phyloP scores from a whole-genome alignment of 2,797 vertebrate species.

The Spondyliosoma cantharus region DNA sequence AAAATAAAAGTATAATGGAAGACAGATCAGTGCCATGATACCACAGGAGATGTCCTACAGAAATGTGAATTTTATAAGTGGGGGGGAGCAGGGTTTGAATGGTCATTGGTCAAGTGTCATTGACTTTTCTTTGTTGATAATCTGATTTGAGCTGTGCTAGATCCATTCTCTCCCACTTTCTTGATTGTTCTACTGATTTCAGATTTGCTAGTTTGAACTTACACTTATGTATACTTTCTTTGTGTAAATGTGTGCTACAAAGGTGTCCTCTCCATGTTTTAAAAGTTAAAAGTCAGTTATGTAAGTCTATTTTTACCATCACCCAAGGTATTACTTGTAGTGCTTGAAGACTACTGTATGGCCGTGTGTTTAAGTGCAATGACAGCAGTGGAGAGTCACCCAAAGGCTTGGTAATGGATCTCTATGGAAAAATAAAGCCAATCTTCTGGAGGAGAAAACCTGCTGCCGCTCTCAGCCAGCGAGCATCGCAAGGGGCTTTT shows the following conservation, averaged over 20 bases:
- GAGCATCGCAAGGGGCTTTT: constrained; percentile 74
- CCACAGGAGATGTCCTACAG: constrained; percentile 13
- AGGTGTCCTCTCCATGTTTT: constrained; percentile 31
- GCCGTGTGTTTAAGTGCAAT: constrained; percentile 61
- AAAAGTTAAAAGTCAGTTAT: constrained; percentile 39
- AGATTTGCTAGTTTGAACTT: constrained; percentile 28
- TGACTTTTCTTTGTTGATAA: constrained; percentile 35
- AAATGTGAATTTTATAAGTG: constrained; percentile 45
- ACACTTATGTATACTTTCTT: constrained; percentile 26
- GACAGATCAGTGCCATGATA: constrained; percentile 53
- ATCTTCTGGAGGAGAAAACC: constrained; percentile 72
- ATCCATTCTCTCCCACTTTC: constrained; percentile 19
- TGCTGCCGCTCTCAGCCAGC: constrained; percentile 57
- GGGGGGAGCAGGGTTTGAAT: constrained; percentile 5
- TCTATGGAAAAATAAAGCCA: constrained; percentile 77
- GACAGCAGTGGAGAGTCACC: constrained; percentile 61
- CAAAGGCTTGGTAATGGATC: constrained; percentile 74
- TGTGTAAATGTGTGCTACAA: constrained; percentile 42
- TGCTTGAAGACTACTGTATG: constrained; percentile 49
- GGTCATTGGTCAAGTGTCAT: constrained; percentile 25
- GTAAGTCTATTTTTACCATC: constrained; percentile 43
- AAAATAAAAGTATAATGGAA: constrained; percentile 57
- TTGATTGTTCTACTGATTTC: constrained; percentile 32
- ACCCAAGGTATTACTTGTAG: constrained; percentile 31
- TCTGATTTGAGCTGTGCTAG: constrained; percentile 24